Evolutionary conservation across 1,140 invertebrate species (phyloP).

Genomic region (Drosophila punjabiensis): DNA sequence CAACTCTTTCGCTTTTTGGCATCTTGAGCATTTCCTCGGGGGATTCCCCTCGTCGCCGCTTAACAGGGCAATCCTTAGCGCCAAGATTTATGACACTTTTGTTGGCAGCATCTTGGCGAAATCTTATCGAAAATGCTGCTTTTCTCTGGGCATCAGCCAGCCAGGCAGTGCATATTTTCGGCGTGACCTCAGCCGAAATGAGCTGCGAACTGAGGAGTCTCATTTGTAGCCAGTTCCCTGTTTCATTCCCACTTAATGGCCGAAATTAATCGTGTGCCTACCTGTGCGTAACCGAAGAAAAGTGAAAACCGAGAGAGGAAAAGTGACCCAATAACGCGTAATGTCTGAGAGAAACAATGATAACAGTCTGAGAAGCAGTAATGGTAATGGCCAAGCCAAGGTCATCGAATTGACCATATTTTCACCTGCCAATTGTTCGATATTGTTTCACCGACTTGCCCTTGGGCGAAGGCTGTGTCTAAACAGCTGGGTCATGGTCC

Average conservation of each 20-base stretch:
- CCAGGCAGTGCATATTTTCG: slow-evolving; percentile 64
- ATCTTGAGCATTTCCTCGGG: slow-evolving; percentile 60
- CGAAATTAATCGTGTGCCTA: slow-evolving; percentile 61
- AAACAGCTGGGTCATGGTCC: slow-evolving; percentile 18
- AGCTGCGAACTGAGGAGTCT: slow-evolving; percentile 39
- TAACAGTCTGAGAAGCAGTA: slow-evolving; percentile 7
- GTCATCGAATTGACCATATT: slow-evolving; percentile 39
- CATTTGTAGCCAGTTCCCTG: slow-evolving; percentile 22
- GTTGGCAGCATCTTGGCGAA: slow-evolving; percentile 81
- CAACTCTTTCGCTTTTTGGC: slow-evolving; percentile 74
- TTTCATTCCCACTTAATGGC: slow-evolving; percentile 32
- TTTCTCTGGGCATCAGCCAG: slow-evolving; percentile 69
- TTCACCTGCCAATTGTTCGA: slow-evolving; percentile 40
- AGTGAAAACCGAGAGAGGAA: slow-evolving; percentile 48
- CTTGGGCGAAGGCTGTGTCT: slow-evolving; percentile 14
- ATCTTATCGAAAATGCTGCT: slow-evolving; percentile 79
- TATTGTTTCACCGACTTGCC: neutral
- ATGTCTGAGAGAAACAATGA: slow-evolving; percentile 41
- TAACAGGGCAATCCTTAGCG: slow-evolving; percentile 76
- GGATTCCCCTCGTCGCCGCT: slow-evolving; percentile 41
- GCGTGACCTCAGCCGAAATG: slow-evolving; percentile 60
- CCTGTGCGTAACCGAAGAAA: slow-evolving; percentile 40
- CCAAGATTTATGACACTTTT: slow-evolving; percentile 85
- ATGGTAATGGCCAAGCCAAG: slow-evolving; percentile 44
- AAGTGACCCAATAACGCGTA: slow-evolving; percentile 69